phyloP scores from a whole-genome alignment of 2,113 vertebrate genomes.

The Daboia siamensis region DNA sequence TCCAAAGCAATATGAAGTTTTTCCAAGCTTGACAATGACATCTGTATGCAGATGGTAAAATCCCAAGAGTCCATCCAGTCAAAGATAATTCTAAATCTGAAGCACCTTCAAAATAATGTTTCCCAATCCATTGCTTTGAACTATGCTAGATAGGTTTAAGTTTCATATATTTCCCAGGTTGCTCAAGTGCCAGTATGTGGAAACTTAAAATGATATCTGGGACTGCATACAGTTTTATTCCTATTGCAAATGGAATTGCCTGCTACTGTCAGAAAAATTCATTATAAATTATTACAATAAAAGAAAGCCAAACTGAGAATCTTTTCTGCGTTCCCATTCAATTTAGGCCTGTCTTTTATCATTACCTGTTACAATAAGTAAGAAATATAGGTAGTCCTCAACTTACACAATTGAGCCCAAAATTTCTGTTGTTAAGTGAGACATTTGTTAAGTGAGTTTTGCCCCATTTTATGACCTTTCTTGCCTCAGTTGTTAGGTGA shows the following conservation, averaged over 20 bases:
- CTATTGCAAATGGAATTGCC: neutral
- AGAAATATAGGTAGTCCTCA: neutral
- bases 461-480: too few species aligned
- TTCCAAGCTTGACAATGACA: neutral
- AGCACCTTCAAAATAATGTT: neutral
- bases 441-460: too few species aligned
- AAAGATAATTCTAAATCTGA: neutral
- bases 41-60: neutral
- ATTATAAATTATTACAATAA: neutral
- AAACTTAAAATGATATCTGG: neutral
- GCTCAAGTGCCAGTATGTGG: neutral
- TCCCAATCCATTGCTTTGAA: neutral
- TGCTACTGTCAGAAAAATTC: neutral
- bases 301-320: neutral
- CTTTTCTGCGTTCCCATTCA: neutral
- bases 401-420: neutral
- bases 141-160: neutral
- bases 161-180: neutral
- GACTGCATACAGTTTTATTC: neutral
- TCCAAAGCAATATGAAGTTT: too few species aligned
- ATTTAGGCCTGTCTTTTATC: neutral
- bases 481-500: too few species aligned
- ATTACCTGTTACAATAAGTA: neutral
- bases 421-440: too few species aligned
- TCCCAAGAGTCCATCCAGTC: neutral